Percentiles rank a stretch among this genome's conserved stretches.
These are phyloP conservation scores for Riparia riparia DNA, from an alignment of 2,113 vertebrate genomes.

Conservation along the genomic window DNA sequence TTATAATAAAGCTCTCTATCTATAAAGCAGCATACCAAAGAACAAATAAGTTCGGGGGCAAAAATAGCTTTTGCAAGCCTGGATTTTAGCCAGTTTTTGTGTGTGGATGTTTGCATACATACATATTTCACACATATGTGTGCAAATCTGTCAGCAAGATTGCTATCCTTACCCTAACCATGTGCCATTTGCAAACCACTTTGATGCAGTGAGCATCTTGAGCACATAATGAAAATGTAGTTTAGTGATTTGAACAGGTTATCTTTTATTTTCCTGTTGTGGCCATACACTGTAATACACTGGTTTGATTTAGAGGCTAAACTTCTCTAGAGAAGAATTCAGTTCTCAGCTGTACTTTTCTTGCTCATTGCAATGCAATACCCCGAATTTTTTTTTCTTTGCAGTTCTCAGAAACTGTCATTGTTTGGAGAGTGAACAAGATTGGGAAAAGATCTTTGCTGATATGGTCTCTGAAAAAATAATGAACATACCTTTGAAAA, in stretches of 20 bases:
- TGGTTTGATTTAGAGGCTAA: not conserved
- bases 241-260: not conserved
- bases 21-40: not conserved
- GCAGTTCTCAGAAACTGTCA: not conserved
- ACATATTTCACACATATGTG: not conserved
- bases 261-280: not conserved
- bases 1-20: not conserved
- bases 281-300: not conserved
- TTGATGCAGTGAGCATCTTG: not conserved
- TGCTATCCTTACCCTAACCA: not conserved
- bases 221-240: not conserved
- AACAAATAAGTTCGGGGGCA: not conserved
- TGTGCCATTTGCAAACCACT: not conserved
- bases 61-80: not conserved
- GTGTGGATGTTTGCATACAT: not conserved
- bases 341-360: not conserved
- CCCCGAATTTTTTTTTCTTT: not conserved
- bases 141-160: slow-evolving; percentile 23
- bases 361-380: not conserved
- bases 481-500: not conserved
- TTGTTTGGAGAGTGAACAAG: not conserved
- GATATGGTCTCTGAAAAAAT: not conserved
- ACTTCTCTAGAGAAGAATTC: not conserved
- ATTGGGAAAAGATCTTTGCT: not conserved
- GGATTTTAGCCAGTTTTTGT: not conserved